Evolutionary conservation across 1,140 invertebrate species (phyloP), one percentile per base, ranked within the genome.

Genomic region (Leptinotarsa texana): DNA sequence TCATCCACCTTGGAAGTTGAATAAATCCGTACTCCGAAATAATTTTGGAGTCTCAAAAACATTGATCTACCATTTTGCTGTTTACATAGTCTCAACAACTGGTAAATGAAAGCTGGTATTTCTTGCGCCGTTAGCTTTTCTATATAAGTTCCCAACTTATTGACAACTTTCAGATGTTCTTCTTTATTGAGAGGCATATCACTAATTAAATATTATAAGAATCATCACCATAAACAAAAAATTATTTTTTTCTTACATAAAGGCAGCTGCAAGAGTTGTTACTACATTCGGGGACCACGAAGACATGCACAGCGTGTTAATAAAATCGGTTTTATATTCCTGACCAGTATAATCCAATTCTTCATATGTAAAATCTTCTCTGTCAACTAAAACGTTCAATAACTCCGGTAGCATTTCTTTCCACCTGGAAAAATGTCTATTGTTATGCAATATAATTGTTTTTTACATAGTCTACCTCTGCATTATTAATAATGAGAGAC

Each of bases 321-420:
- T 81, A 6, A 81, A 83, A 8, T 71, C 81, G 21, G 82, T 77
- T 72, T 85, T 84, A 69, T 84, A 86, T 74, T 87, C 86, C n/a
- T 47, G 21, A 22, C 86, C 87, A 11, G 82, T 80, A 74, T 86
- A 83, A 51, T 79, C 77, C 8, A 83, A 78, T 1, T 81, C 84
- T 75, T 87, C 82, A n/a, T 83, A 82, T 13, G 80, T 76, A 4
- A 87, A 80, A 13, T 76, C 74, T 21, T 83, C 80, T 69, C 79
- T 82, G 42, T 80, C 77, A 4, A 79, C 77, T 4, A 87, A 73
- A 6, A 86, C 77, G 17, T 81, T 80, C 18, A 87, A 69, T 0
- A 84, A 75, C 61, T 86, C 84, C 17, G 87, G 87, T 70, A 88
- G 57, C 65, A 87, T 67, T 72, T 87, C 86, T 77, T 86, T 87